These are phyloP conservation scores for Brienomyrus brachyistius DNA, from an alignment of 2,113 vertebrate genomes.

Conservation along the genomic window DNA sequence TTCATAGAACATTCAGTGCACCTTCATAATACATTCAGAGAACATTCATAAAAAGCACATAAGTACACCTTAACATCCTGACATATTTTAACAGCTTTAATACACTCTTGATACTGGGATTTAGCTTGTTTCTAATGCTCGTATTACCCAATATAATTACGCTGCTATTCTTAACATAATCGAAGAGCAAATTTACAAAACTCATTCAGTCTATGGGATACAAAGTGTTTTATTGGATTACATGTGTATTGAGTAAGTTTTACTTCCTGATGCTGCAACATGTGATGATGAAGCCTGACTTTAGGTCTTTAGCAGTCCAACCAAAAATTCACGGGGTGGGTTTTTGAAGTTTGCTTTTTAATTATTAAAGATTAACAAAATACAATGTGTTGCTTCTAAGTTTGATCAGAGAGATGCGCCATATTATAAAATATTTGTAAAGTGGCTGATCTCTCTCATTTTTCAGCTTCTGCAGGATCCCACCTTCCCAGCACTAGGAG, in stretches of 20 bases:
- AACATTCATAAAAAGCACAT: too few relatives aligned
- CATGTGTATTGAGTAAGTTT: background rate
- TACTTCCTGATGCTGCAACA: background rate
- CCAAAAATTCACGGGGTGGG: background rate
- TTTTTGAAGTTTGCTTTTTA: background rate
- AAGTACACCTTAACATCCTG: too few relatives aligned
- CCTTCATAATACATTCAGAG: too few relatives aligned
- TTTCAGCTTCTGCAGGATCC: background rate
- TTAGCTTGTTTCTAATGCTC: background rate
- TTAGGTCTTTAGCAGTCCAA: background rate
- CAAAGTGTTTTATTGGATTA: background rate
- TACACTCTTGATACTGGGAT: background rate
- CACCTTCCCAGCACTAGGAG: background rate
- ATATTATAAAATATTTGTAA: background rate
- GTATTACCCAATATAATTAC: background rate
- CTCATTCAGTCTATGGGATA: background rate
- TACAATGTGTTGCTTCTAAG: background rate
- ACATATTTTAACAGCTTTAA: too few relatives aligned
- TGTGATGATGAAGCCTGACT: background rate
- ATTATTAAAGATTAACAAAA: background rate
- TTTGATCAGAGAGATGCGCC: background rate
- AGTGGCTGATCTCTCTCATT: background rate
- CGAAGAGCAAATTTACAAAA: background rate
- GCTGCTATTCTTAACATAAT: background rate
- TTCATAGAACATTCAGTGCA: too few relatives aligned